Evolutionary conservation across 2,113 vertebrate genomes (phyloP).

Genomic region (Charina bottae): DNA sequence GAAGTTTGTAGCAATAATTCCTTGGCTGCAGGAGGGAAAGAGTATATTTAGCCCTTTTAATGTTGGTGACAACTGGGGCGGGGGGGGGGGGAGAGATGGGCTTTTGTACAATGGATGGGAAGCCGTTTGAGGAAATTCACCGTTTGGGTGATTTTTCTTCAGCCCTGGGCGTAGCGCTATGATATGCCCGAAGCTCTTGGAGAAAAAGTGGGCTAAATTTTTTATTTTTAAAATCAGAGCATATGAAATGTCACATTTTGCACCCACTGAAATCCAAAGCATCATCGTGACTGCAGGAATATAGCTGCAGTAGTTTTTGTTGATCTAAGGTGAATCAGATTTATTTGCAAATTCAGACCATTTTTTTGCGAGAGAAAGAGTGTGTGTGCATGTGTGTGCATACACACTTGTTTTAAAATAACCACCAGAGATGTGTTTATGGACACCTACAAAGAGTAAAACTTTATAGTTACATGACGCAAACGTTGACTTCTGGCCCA

Average conservation of each 20-base stretch:
- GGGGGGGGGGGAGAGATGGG: constrained; percentile 45
- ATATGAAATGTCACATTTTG: background rate
- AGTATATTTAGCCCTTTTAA: constrained; percentile 75
- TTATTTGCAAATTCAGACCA: background rate
- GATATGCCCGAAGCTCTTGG: background rate
- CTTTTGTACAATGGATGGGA: constrained; percentile 72
- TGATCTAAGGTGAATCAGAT: background rate
- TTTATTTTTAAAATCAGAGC: background rate
- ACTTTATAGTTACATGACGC: background rate
- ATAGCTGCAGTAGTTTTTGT: background rate
- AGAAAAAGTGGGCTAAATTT: background rate
- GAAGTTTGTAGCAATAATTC: constrained; percentile 71
- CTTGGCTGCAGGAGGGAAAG: constrained; percentile 63
- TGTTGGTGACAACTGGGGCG: constrained; percentile 67
- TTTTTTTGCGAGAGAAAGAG: background rate
- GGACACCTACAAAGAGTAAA: background rate
- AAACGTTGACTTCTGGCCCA: background rate
- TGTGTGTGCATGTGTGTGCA: background rate
- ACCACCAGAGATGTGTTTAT: background rate
- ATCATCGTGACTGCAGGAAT: background rate
- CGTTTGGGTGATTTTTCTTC: background rate
- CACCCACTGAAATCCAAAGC: background rate
- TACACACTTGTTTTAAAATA: background rate
- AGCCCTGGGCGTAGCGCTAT: background rate
- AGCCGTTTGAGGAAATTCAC: constrained; percentile 66